phyloP scores from a whole-genome alignment of 1,140 invertebrate species.

The Nasonia longicornis region DNA sequence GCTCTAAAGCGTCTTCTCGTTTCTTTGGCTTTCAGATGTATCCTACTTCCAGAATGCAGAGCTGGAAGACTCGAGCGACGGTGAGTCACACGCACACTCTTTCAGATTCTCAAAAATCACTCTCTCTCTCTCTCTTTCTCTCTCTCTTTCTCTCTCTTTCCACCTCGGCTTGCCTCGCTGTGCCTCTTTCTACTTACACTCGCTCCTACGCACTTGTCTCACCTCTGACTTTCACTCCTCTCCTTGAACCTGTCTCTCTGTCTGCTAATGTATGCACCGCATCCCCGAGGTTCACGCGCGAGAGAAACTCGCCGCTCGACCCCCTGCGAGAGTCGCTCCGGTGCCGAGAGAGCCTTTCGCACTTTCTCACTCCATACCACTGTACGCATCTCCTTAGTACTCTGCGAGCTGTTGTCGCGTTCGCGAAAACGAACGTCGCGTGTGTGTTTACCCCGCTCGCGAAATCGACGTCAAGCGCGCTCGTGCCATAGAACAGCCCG shows the following conservation, averaged over 20 bases:
- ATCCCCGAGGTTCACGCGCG: conserved; percentile 35
- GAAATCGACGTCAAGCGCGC: neutral
- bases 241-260: conserved; percentile 47
- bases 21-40: conserved; percentile 69
- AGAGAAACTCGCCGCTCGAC: too few species aligned
- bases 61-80: conserved; percentile 58
- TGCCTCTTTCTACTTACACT: conserved; percentile 12
- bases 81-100: conserved; percentile 57
- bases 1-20: conserved; percentile 56
- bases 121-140: conserved; percentile 43
- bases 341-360: neutral
- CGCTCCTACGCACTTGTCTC: neutral
- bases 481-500: too few species aligned
- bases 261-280: conserved; percentile 42
- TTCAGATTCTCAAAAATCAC: conserved; percentile 7
- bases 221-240: neutral
- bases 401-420: too few species aligned
- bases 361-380: neutral
- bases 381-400: neutral
- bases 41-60: conserved; percentile 63
- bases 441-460: neutral
- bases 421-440: too few species aligned
- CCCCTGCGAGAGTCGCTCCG: neutral
- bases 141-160: conserved; percentile 28
- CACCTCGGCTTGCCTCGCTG: conserved; percentile 10